These are phyloP conservation scores for Frieseomelitta varia DNA, from an alignment of 1,140 invertebrate genomes.

Conservation along the genomic window DNA sequence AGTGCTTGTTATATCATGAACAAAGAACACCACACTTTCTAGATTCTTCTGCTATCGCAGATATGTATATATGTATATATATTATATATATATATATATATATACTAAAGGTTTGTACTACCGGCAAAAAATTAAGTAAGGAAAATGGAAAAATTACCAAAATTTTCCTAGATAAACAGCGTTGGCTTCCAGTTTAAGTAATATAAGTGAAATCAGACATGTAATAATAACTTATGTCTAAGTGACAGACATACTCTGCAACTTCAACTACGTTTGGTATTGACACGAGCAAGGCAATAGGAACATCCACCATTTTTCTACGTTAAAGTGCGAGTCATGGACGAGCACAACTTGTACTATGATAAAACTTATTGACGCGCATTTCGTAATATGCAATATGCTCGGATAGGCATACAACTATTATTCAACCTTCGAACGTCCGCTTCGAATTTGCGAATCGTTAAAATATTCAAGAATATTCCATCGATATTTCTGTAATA, in stretches of 20 bases:
- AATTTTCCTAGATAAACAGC: neutral
- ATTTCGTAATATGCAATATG: constrained; percentile 49
- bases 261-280: constrained; percentile 27
- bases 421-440: constrained; percentile 46
- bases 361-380: constrained; percentile 31
- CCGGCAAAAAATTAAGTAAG: constrained; percentile 19
- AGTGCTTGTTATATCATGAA: constrained; percentile 21
- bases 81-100: neutral
- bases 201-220: neutral
- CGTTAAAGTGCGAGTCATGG: constrained; percentile 43
- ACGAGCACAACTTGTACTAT: constrained; percentile 9
- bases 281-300: constrained; percentile 40
- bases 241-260: constrained; percentile 13
- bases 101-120: neutral
- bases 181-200: too few relatives aligned
- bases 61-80: neutral
- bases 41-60: constrained; percentile 41
- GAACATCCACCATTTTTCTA: constrained; percentile 58
- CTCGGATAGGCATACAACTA: constrained; percentile 18
- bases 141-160: neutral
- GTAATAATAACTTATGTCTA: neutral
- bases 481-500: neutral
- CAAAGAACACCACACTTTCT: constrained; percentile 54
- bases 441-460: neutral
- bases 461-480: neutral